Evolutionary conservation across 1,140 invertebrate species (phyloP).

Genomic region (Hermatobates lingyangjiaoensis): DNA sequence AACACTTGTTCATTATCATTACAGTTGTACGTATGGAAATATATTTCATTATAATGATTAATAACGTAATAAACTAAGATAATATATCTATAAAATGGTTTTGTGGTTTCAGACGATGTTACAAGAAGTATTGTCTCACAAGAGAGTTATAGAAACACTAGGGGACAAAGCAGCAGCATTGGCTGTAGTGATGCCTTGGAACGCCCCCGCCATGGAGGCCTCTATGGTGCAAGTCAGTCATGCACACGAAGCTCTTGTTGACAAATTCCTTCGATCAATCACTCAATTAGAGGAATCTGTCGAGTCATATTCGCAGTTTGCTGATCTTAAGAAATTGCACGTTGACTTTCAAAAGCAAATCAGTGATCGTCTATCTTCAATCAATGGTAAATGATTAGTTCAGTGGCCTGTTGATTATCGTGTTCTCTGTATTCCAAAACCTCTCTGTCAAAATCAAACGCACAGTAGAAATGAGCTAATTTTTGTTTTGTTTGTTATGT

Average conservation of each 20-base stretch:
- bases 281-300: conserved; percentile 50
- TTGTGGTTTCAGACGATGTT: conserved; percentile 36
- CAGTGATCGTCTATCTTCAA: conserved; percentile 58
- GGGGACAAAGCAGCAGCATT: conserved; percentile 67
- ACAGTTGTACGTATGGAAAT: no score
- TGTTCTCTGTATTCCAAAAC: no score
- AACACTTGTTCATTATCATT: no score
- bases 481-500: no score
- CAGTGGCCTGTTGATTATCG: no score
- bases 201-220: conserved; percentile 35
- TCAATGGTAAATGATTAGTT: conserved; percentile 30
- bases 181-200: conserved; percentile 34
- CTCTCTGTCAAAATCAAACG: no score
- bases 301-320: conserved; percentile 63
- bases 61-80: background rate
- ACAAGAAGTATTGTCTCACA: conserved; percentile 79
- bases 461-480: no score
- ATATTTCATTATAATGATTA: no score
- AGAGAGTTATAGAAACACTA: conserved; percentile 70
- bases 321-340: conserved; percentile 62
- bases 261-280: conserved; percentile 38
- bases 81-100: background rate
- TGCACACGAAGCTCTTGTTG: conserved; percentile 49
- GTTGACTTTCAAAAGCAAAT: conserved; percentile 74
- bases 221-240: conserved; percentile 29